Evolutionary conservation across 1,140 invertebrate genomes (phyloP), one percentile per base, ranked within the genome.

Genomic region (Cyrtorhinus lividipennis): DNA sequence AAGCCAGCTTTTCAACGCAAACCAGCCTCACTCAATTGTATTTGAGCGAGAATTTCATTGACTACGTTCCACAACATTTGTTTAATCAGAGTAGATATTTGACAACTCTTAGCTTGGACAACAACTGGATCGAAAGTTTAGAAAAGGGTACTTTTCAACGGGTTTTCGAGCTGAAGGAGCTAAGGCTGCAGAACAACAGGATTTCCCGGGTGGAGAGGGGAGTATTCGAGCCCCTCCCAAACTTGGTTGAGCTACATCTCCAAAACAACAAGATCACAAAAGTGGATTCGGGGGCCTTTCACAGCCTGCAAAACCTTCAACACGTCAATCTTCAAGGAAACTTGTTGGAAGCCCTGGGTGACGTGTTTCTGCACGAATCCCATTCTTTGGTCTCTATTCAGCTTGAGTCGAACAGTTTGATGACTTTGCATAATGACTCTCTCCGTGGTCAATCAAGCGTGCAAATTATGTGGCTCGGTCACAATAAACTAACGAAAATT

Each of bases 281-380:
- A 15, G 88, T 95, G 65, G 88, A 91, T 66, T 81, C 83, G 1
- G 89, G 90, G 53, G 85, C 92, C 0, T 83, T 98, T 66, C 80
- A 84, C 24, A 88, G 83, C 1, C 73, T 96, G 38, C 81, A 80
- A 67, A 88, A 81, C 69, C 78, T 97, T n/a, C 87, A 92, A 68
- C 87, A 92, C 69, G 82, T 94, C 45, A 92, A 92, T 76, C 75
- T 94, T 20, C 88, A 92, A 70, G 84, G 86, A 13, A 94, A 95
- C 74, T 76, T 80, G 26, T 72, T 95, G 25, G 78, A 82, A 0
- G 80, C 82, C 38, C 73, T 94, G 1, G 87, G 84, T n/a, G 87
- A 92, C 70, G 81, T 91, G 23, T 89, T 93, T 68, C 82, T 86
- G 20, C 78, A 83, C 68, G 77, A 81, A 68, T 81, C 84, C 24